Evolutionary conservation across 2,888 invertebrate species (phyloP).

Genomic region (Eupeodes latifasciatus): DNA sequence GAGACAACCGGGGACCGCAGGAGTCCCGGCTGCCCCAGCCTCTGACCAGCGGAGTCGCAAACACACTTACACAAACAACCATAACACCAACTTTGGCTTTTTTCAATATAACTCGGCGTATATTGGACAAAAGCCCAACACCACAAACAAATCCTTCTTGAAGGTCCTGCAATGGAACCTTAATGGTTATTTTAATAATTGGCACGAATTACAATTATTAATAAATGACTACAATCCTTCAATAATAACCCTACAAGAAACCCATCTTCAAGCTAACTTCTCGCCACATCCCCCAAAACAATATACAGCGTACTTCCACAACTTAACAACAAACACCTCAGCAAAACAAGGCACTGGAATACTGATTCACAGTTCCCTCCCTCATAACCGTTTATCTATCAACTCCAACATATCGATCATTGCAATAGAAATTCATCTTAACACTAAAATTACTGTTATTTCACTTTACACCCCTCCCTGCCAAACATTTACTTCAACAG

Average conservation of each 20-base stretch:
- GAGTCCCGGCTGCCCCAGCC: not conserved
- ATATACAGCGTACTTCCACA: not conserved
- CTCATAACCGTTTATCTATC: not conserved
- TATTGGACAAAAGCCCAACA: not conserved
- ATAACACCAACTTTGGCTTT: not conserved
- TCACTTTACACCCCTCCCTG: not conserved
- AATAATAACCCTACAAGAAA: not conserved
- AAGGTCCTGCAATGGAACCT: not conserved
- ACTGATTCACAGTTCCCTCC: not conserved
- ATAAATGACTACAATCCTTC: not conserved
- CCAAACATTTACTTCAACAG: not conserved
- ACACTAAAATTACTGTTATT: constrained; percentile 28
- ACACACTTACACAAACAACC: not conserved
- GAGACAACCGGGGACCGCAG: not conserved
- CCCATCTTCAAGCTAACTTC: not conserved
- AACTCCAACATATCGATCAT: not conserved
- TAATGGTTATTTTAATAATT: not conserved
- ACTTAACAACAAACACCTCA: not conserved
- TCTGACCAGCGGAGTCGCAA: not conserved
- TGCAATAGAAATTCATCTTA: not conserved
- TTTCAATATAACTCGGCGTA: not conserved
- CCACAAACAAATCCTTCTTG: not conserved
- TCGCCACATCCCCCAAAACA: not conserved
- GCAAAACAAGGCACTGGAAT: too few species aligned
- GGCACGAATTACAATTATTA: too few species aligned